phyloP scores from a whole-genome alignment of 2,797 vertebrate genomes.

The Sphenodon punctatus region DNA sequence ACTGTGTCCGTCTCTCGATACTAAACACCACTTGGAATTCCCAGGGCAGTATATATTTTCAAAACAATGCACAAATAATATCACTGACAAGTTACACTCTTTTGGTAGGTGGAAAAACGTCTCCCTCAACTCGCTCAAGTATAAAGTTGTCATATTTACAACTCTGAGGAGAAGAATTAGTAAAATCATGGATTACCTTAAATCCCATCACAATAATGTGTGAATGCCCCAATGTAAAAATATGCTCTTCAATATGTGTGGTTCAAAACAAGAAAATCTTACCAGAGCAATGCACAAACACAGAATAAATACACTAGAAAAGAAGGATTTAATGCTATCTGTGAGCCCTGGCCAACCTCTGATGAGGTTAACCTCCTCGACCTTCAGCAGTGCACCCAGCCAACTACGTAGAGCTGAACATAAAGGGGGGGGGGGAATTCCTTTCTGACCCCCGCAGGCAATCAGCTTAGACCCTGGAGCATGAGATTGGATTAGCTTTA shows the following conservation, averaged over 20 bases:
- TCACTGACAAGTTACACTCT: not conserved
- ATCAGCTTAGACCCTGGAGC: not conserved
- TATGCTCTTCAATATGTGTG: too few species aligned
- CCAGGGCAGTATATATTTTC: not conserved
- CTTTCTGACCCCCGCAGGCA: not conserved
- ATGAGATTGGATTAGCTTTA: not conserved
- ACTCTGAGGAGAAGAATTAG: not conserved
- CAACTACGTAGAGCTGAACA: rapidly evolving
- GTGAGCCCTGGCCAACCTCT: not conserved
- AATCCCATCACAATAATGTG: too few species aligned
- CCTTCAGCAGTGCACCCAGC: not conserved
- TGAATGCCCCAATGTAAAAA: too few species aligned
- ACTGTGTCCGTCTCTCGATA: too few species aligned
- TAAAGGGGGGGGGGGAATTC: not conserved
- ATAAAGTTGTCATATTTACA: not conserved
- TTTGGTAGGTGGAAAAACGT: not conserved
- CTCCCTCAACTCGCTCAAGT: not conserved
- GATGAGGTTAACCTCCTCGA: not conserved
- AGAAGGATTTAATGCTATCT: too few species aligned
- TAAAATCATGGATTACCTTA: not conserved
- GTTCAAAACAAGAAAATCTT: too few species aligned
- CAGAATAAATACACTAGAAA: too few species aligned
- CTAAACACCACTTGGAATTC: not conserved
- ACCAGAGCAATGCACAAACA: too few species aligned
- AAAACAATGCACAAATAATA: not conserved